Evolutionary conservation across 2,797 vertebrate genomes (phyloP), one percentile per base, ranked within the genome.

Genomic region (Sardinella longiceps): DNA sequence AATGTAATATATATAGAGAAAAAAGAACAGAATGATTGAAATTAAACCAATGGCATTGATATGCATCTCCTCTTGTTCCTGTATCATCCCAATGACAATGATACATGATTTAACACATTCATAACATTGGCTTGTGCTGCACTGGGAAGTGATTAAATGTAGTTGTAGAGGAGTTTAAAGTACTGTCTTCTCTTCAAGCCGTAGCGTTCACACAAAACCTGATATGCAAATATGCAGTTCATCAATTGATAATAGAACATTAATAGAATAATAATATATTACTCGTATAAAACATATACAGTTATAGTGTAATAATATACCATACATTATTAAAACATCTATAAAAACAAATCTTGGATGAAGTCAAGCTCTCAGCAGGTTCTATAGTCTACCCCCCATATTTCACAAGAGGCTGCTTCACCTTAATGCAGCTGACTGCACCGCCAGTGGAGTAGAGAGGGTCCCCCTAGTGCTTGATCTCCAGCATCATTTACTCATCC

Each of bases 361-460:
- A 0, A 15, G 18, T 58, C 11, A 86, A 6, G 39, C 14, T 33
- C 53, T 12, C 18, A 28, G 77, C 81, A 85, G 9, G 33, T 56
- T 50, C 82, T 93, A 93, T 89, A n/a, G n/a, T n/a, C n/a, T n/a
- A n/a, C n/a, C n/a, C 4, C 25, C 60, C 25, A 30, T 30, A 39
- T 39, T 39, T 39, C 7, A 60, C n/a, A 25, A 56, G 53, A 56
- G 53, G 3, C 5, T 60, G 3, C 5, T 60, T 60, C 56, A 39
- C 18, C 33, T 18, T 33, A 39, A 33, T 18, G 18, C 28, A 74
- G 14, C 14, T 39, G 37, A 15, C 66, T 39, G 33, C 33, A 74
- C 15, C 14, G 2, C 30, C n/a, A 66, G 5, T 43, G 80, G 56
- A 74, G 70, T 77, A 20, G 23, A 37, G 28, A 15, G 84, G 83